A percentile compares a stretch with the other conserved stretches of the same genome.
Conservation (phyloP, 2,797 vertebrate genomes). For the Meriones psammophilus region DNA sequence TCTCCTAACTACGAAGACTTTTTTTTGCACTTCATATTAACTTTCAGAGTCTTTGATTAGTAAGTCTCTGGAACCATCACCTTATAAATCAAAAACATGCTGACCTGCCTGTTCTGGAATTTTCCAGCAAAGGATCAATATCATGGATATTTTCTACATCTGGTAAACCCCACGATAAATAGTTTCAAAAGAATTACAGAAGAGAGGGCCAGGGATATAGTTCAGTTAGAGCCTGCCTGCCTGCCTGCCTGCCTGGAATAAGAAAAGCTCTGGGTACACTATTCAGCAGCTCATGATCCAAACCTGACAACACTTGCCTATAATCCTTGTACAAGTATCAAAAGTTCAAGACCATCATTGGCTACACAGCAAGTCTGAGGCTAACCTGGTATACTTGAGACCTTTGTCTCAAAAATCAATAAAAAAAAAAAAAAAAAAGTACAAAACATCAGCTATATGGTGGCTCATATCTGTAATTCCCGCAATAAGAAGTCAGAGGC, state of each 20-base stretch:
- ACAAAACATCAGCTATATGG: not conserved
- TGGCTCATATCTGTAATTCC: not conserved
- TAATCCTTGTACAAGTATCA: not conserved
- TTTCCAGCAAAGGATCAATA: not conserved
- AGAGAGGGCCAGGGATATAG: not conserved
- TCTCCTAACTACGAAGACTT: not conserved
- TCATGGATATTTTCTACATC: not conserved
- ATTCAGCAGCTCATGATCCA: not conserved
- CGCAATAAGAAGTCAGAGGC: not conserved
- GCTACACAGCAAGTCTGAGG: not conserved
- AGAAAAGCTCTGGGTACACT: too few species aligned
- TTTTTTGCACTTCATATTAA: not conserved
- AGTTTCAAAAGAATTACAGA: not conserved
- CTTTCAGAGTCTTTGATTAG: not conserved
- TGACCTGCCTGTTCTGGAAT: not conserved
- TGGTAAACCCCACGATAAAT: not conserved
- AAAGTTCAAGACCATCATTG: not conserved
- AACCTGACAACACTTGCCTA: not conserved
- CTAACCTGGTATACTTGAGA: not conserved
- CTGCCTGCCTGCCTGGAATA: not conserved
- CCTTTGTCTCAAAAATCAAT: not conserved
- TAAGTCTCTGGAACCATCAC: not conserved
- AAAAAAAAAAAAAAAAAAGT: not conserved
- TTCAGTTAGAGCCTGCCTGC: not conserved
- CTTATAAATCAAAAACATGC: not conserved